Conservation (phyloP, 1,140 invertebrate species). For the Drosophila mayri region DNA sequence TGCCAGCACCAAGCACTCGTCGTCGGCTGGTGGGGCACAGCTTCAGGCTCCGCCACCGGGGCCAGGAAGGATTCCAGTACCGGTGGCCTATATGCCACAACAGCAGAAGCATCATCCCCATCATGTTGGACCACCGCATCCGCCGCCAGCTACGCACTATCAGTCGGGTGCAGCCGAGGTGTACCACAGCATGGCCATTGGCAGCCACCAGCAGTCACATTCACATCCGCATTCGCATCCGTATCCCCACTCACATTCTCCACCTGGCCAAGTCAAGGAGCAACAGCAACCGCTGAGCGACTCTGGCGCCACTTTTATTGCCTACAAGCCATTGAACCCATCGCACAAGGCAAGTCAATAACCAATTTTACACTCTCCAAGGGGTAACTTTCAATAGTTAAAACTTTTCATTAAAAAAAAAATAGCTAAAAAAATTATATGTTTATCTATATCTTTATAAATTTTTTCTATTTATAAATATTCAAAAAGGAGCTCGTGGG, state of each 20-base stretch:
- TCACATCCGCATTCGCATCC: constrained; percentile 18
- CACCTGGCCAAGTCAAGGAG: constrained; percentile 66
- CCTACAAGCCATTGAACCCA: constrained; percentile 74
- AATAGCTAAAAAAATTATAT: too few relatives aligned
- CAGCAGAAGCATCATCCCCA: constrained; percentile 38
- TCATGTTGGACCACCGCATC: constrained; percentile 37
- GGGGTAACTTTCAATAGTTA: not conserved
- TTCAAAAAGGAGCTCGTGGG: too few relatives aligned
- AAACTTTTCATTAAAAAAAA: not conserved
- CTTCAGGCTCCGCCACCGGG: constrained; percentile 40
- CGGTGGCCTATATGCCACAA: constrained; percentile 74
- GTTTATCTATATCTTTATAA: too few relatives aligned
- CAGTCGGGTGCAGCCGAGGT: constrained; percentile 69
- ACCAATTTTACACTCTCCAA: constrained; percentile 3
- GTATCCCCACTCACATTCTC: constrained; percentile 23
- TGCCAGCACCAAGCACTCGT: constrained; percentile 69
- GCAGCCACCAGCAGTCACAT: constrained; percentile 36
- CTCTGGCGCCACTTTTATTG: constrained; percentile 69
- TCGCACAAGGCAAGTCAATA: constrained; percentile 67
- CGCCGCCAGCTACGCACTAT: constrained; percentile 56
- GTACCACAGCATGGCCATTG: constrained; percentile 65
- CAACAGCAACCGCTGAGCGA: constrained; percentile 24
- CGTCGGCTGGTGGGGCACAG: constrained; percentile 52
- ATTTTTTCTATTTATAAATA: too few relatives aligned
- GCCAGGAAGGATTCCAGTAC: constrained; percentile 66